phyloP scores from a whole-genome alignment of 2,888 invertebrate genomes.

The Gortyna flavago region DNA sequence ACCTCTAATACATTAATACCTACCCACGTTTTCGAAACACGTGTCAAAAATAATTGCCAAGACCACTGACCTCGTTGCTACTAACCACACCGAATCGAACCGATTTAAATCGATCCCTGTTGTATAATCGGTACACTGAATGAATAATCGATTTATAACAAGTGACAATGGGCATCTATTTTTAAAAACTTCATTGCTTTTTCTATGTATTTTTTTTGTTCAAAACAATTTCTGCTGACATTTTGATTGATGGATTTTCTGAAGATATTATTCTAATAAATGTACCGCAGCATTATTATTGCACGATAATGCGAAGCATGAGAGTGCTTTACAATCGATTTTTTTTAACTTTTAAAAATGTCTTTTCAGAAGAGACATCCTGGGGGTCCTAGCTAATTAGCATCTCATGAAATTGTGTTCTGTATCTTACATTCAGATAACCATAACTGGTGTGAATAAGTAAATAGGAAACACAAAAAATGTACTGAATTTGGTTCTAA shows the following conservation, averaged over 20 bases:
- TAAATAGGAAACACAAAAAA: background rate
- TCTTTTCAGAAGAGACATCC: background rate
- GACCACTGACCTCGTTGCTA: conserved; percentile 61
- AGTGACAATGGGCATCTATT: conserved; percentile 56
- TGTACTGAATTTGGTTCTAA: background rate
- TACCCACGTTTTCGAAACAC: conserved; percentile 45
- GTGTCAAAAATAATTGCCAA: conserved; percentile 62
- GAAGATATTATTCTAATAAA: conserved; percentile 31
- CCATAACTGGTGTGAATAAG: background rate
- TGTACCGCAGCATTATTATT: background rate
- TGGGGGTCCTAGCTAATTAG: background rate
- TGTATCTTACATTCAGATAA: background rate
- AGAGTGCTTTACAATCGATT: too few relatives aligned
- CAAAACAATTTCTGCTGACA: conserved; percentile 30
- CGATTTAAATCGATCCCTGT: conserved; percentile 60
- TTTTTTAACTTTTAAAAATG: background rate
- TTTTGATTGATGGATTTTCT: conserved; percentile 45
- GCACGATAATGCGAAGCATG: too few relatives aligned
- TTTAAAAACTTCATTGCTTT: conserved; percentile 31
- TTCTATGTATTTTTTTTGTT: conserved; percentile 48
- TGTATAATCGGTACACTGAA: conserved; percentile 64
- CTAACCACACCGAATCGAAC: conserved; percentile 43
- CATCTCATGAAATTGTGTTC: conserved; percentile 10
- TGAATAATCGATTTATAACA: conserved; percentile 67
- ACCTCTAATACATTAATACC: background rate